Conservation (phyloP, 2,888 invertebrate genomes). For the Phaedon cochleariae region DNA sequence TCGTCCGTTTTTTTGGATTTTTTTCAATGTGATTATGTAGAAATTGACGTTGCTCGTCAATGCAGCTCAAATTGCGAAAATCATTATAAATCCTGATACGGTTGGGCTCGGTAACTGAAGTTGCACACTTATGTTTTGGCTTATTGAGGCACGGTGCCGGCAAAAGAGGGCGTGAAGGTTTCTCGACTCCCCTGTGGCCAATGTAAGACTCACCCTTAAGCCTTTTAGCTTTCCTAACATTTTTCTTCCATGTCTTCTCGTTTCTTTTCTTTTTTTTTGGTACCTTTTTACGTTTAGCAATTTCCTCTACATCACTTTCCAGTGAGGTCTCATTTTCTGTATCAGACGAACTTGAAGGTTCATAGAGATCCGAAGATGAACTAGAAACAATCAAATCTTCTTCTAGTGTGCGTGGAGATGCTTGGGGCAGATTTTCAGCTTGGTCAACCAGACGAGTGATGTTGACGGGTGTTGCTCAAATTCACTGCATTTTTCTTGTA, state of each 20-base stretch:
- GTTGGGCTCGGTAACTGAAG: constrained; percentile 37
- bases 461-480: constrained; percentile 5
- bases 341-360: constrained; percentile 15
- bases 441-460: constrained; percentile 13
- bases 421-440: constrained; percentile 4
- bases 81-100: constrained; percentile 24
- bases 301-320: constrained; percentile 18
- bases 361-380: constrained; percentile 17
- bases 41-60: constrained; percentile 24
- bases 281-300: constrained; percentile 13
- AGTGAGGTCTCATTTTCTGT: constrained; percentile 18
- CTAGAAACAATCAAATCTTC: constrained; percentile 19
- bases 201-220: constrained; percentile 31
- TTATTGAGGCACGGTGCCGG: constrained; percentile 37
- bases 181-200: constrained; percentile 22
- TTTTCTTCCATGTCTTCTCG: constrained; percentile 18
- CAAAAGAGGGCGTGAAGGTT: constrained; percentile 29
- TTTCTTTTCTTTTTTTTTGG: constrained; percentile 12
- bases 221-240: constrained; percentile 28
- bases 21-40: constrained; percentile 6
- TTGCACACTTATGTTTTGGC: constrained; percentile 42
- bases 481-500: constrained; percentile 10
- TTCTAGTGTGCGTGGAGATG: constrained; percentile 16
- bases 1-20: not conserved
- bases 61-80: constrained; percentile 6